phyloP scores from a whole-genome alignment of 2,888 invertebrate species.

The Crocallis elinguaria region DNA sequence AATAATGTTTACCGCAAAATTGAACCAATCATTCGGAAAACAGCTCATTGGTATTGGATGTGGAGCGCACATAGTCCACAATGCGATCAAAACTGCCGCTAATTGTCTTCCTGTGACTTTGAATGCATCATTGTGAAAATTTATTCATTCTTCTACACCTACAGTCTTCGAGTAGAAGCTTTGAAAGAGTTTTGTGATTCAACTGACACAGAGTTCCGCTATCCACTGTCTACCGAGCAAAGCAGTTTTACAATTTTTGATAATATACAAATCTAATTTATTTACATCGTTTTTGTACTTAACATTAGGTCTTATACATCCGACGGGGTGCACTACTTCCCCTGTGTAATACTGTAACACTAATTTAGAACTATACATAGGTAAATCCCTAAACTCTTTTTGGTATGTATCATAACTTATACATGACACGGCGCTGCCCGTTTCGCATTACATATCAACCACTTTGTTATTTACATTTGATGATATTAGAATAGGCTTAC shows the following conservation, averaged over 20 bases:
- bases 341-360: conserved; percentile 31
- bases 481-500: not conserved
- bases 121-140: conserved; percentile 40
- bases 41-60: conserved; percentile 43
- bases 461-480: not conserved
- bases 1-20: conserved; percentile 41
- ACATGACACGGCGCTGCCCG: conserved; percentile 3
- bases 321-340: conserved; percentile 19
- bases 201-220: not conserved
- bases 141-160: conserved; percentile 12
- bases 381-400: not conserved
- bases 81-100: conserved; percentile 35
- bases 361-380: not conserved
- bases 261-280: conserved; percentile 25
- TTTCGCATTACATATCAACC: conserved; percentile 1
- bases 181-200: conserved; percentile 6
- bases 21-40: conserved; percentile 30
- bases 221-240: conserved; percentile 23
- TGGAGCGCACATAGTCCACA: conserved; percentile 45
- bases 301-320: conserved; percentile 21
- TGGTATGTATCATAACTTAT: conserved; percentile 1
- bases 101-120: conserved; percentile 40
- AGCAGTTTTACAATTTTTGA: not conserved
- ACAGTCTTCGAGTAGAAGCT: conserved; percentile 5
- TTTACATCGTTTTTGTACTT: conserved; percentile 8